Percentiles rank a stretch among this genome's conserved stretches.
These are phyloP conservation scores for Ladona fulva DNA, from an alignment of 1,140 invertebrate genomes.

Conservation along the genomic window DNA sequence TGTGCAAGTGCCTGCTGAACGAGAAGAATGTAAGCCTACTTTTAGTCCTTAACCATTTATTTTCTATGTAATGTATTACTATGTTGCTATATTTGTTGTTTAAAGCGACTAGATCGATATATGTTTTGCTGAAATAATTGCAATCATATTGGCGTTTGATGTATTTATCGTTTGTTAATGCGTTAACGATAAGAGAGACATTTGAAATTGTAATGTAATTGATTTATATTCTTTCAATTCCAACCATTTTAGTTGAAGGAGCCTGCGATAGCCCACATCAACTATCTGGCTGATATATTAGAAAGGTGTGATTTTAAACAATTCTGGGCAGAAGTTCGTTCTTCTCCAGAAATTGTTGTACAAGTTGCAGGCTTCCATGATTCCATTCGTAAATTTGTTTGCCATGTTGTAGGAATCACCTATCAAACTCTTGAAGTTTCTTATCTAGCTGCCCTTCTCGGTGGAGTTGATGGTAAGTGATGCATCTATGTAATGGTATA, in stretches of 20 bases:
- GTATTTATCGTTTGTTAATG: no score
- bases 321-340: conserved; percentile 71
- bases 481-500: no score
- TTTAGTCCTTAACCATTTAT: not conserved
- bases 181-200: no score
- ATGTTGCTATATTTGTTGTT: no score
- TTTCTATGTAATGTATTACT: not conserved
- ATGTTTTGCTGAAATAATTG: no score
- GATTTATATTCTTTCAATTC: not conserved
- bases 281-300: conserved; percentile 79
- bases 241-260: conserved; percentile 63
- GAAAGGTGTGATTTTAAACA: conserved; percentile 88
- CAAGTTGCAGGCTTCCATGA: conserved; percentile 87
- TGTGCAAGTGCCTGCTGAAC: conserved; percentile 90
- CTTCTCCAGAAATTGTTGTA: conserved; percentile 59
- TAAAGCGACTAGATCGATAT: no score
- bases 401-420: conserved; percentile 93
- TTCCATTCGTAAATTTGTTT: conserved; percentile 94
- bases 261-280: conserved; percentile 73
- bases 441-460: conserved; percentile 72
- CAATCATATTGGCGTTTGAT: no score
- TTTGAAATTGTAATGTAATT: no score
- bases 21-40: conserved; percentile 62
- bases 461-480: conserved; percentile 70
- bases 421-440: conserved; percentile 88